Conservation (phyloP, 2,113 vertebrate species). For the Clarias magur region DNA sequence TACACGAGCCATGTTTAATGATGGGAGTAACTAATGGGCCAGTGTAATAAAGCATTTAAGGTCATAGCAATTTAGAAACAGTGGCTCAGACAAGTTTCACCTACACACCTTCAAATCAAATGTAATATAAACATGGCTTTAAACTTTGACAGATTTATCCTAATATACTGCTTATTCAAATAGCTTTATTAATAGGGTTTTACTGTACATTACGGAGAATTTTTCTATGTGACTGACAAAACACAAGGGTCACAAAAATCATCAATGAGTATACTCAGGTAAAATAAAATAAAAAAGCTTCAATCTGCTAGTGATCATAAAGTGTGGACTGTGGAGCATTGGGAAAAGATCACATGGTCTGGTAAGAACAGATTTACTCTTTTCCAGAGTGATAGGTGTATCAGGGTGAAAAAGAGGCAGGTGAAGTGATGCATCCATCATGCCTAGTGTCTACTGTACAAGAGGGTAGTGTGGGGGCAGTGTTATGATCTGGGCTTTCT, state of each 20-base stretch:
- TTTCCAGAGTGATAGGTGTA: no score
- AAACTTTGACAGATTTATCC: not conserved
- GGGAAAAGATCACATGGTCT: no score
- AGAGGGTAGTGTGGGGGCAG: no score
- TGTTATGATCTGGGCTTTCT: no score
- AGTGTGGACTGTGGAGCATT: no score
- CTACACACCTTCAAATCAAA: slow-evolving; percentile 39
- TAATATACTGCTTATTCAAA: slow-evolving; percentile 15
- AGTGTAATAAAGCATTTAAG: slow-evolving; percentile 43
- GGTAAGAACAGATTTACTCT: no score
- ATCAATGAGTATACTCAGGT: no score
- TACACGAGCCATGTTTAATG: slow-evolving; percentile 50
- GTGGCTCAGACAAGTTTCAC: slow-evolving; percentile 62
- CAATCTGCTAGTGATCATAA: no score
- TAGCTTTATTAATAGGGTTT: slow-evolving; percentile 31
- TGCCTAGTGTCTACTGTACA: no score
- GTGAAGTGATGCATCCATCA: no score
- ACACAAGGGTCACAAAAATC: not conserved
- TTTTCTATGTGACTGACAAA: not conserved
- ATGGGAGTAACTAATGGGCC: slow-evolving; percentile 57
- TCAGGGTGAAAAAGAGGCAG: no score
- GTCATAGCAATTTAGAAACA: slow-evolving; percentile 37
- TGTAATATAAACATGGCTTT: slow-evolving; percentile 16
- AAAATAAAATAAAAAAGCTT: no score
- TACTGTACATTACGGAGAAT: not conserved